These are phyloP conservation scores for Leptestheria dahalacensis DNA, from an alignment of 1,140 invertebrate species.

Conservation along the genomic window DNA sequence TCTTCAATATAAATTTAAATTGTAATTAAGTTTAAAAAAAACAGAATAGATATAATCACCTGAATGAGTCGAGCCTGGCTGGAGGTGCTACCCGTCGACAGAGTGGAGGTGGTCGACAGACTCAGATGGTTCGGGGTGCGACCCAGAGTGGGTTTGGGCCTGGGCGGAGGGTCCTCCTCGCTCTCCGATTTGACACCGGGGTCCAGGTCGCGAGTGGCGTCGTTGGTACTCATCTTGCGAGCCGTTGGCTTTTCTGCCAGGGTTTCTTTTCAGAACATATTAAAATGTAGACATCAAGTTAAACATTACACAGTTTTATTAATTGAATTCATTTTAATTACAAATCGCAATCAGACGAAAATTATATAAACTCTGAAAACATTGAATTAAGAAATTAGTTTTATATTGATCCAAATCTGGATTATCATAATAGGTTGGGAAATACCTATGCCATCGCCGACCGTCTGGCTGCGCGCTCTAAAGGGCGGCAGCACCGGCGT, in stretches of 20 bases:
- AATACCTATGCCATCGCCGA: constrained; percentile 62
- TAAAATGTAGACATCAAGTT: no score
- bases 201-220: constrained; percentile 35
- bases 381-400: no score
- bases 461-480: constrained; percentile 56
- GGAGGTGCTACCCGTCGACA: constrained; percentile 82
- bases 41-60: constrained; percentile 44
- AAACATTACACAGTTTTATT: background rate
- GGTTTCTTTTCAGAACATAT: background rate
- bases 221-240: constrained; percentile 22
- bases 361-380: background rate
- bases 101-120: constrained; percentile 78
- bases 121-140: constrained; percentile 82
- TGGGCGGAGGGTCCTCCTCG: constrained; percentile 60
- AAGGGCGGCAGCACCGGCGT: constrained; percentile 25
- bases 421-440: background rate
- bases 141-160: constrained; percentile 43
- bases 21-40: no score
- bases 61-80: constrained; percentile 84
- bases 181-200: constrained; percentile 69
- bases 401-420: no score
- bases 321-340: background rate
- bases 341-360: no score
- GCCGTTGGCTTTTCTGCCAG: constrained; percentile 17
- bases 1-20: no score